Percentiles rank a stretch among this genome's conserved stretches.
These are phyloP conservation scores for Dryadula phaetusa DNA, from an alignment of 2,888 invertebrate genomes.

Conservation along the genomic window DNA sequence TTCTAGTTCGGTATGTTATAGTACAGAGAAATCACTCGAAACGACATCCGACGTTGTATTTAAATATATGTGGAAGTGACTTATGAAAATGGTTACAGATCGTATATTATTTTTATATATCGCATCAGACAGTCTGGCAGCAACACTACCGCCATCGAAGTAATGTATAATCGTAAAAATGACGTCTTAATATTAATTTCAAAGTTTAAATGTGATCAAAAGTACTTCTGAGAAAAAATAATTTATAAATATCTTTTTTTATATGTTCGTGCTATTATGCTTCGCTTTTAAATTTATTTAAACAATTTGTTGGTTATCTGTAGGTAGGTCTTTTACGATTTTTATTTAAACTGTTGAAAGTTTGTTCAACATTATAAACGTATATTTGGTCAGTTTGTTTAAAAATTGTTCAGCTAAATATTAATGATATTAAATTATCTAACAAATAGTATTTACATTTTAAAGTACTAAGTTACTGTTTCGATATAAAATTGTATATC, in stretches of 20 bases:
- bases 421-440: background rate
- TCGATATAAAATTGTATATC: no score
- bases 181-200: constrained; percentile 31
- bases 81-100: constrained; percentile 55
- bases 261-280: no score
- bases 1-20: background rate
- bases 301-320: background rate
- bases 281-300: background rate
- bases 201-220: constrained; percentile 27
- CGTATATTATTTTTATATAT: constrained; percentile 52
- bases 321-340: background rate
- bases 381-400: background rate
- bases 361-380: background rate
- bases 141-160: constrained; percentile 34
- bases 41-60: background rate
- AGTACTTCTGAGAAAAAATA: constrained; percentile 27
- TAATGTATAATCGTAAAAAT: constrained; percentile 39
- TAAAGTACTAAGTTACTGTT: no score
- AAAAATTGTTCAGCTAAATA: background rate
- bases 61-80: constrained; percentile 39
- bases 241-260: background rate
- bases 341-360: background rate
- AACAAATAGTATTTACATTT: no score
- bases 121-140: constrained; percentile 46
- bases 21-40: background rate